Evolutionary conservation across 2,113 vertebrate genomes (phyloP).

Genomic region (Apteryx mantelli): DNA sequence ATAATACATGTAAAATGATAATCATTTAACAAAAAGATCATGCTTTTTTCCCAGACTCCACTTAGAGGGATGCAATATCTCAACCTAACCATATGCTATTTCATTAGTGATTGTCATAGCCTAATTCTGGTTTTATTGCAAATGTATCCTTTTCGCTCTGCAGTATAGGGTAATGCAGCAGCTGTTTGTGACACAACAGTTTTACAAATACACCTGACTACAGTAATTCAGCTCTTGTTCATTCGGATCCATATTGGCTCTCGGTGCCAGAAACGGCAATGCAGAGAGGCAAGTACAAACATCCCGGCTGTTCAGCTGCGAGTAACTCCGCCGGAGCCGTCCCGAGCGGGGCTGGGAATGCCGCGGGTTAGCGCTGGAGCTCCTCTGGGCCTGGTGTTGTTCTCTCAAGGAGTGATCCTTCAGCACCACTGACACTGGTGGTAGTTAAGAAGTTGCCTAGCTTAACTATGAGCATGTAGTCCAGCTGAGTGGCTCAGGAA

Average conservation of each 20-base stretch:
- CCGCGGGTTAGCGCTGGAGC: background rate
- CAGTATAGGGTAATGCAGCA: background rate
- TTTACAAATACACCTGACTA: background rate
- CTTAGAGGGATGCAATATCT: background rate
- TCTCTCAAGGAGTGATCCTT: background rate
- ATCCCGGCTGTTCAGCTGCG: background rate
- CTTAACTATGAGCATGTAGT: background rate
- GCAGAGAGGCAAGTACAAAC: background rate
- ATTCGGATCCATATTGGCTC: background rate
- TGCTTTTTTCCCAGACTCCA: background rate
- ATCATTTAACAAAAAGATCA: background rate
- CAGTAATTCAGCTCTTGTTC: background rate
- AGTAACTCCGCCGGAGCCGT: background rate
- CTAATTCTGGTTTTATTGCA: background rate
- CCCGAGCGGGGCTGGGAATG: background rate
- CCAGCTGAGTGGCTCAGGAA: background rate
- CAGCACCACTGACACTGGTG: background rate
- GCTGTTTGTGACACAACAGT: background rate
- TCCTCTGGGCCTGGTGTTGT: background rate
- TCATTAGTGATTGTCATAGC: background rate
- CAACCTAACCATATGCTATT: background rate
- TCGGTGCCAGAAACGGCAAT: background rate
- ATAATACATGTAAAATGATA: fast-evolving
- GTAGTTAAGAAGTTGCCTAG: background rate
- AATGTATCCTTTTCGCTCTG: background rate